Base-by-base conservation (phyloP, 2,113 vertebrate genomes). In the Coracopsis vasa region DNA sequence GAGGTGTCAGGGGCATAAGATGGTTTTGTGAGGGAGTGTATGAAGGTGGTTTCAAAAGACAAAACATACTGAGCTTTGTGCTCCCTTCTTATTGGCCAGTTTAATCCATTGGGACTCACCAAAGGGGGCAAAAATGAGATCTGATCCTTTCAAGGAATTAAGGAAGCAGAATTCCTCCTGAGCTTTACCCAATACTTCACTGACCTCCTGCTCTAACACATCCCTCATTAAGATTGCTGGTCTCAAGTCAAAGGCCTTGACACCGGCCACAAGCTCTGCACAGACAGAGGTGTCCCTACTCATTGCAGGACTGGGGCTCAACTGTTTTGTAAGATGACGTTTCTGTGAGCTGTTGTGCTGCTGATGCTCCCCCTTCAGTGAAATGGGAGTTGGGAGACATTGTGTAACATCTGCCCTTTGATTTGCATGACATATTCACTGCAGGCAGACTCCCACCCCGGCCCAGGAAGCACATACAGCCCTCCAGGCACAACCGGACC, bases 181-280 rank as follows among this genome's bases (percentile, higher is more conserved):
- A 87, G 24, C 44, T 80, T 87, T 56, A 58, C 13, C 14, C 16
- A 48, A 3, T 10, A 24, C 20, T 70, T 70, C 47, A 35, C 23
- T 8, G 29, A 35, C 25, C 37, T 88, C 28, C 45, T 72, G 31
- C 47, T 62, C 64, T 44, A 48, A 37, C 16, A 10, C 7, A 41
- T 21, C 31, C 6, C 33, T 86, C 42, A 25, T 16, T 12, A 53
- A 44, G 69, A 3, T 6, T 54, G 16, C 39, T 58, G 35, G 28
- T 35, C 42, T 60, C 11, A 39, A 33, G 29, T 39, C 7, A 10
- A 61, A 81, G n/a, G 25, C 31, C 61, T 58, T 15, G 73, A 33
- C 20, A 9, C 33, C 1, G 1, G 6, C 0, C 0, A 27, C 35
- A 44, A 44, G 41, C 48, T 78, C 45, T 66, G 41, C 9, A 15